Percentiles rank a stretch among this genome's conserved stretches.
These are phyloP conservation scores for Lichenostomus cassidix DNA, from an alignment of 2,113 vertebrate species.

Conservation along the genomic window DNA sequence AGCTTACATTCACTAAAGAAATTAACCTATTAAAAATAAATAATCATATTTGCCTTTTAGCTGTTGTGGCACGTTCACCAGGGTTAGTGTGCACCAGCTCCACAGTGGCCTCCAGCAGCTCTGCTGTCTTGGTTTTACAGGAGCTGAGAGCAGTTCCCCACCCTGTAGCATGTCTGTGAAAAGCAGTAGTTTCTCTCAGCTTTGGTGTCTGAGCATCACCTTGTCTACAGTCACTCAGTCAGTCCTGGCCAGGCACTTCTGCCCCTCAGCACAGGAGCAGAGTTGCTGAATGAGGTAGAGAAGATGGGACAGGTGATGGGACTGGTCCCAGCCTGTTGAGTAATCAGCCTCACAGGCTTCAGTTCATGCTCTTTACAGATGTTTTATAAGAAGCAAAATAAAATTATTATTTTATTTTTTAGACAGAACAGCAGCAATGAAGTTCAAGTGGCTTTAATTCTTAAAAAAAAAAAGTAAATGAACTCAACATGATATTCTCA, in stretches of 20 bases:
- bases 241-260: neutral
- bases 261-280: neutral
- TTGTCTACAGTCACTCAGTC: accelerated
- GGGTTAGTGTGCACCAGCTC: neutral
- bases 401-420: neutral
- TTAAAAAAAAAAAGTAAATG: neutral
- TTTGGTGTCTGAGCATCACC: neutral
- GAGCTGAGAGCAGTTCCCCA: neutral
- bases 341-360: neutral
- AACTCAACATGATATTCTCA: neutral
- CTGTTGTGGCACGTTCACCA: neutral
- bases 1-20: neutral
- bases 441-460: neutral
- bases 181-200: neutral
- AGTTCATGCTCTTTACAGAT: neutral
- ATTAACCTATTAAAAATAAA: neutral
- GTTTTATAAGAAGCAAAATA: neutral
- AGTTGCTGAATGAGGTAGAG: neutral
- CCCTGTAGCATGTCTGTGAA: neutral
- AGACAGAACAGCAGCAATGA: neutral
- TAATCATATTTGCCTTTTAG: neutral
- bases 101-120: neutral
- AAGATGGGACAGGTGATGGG: neutral
- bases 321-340: neutral
- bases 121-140: neutral